phyloP scores from a whole-genome alignment of 1,140 invertebrate species.

The Drosophila parabipectinata region DNA sequence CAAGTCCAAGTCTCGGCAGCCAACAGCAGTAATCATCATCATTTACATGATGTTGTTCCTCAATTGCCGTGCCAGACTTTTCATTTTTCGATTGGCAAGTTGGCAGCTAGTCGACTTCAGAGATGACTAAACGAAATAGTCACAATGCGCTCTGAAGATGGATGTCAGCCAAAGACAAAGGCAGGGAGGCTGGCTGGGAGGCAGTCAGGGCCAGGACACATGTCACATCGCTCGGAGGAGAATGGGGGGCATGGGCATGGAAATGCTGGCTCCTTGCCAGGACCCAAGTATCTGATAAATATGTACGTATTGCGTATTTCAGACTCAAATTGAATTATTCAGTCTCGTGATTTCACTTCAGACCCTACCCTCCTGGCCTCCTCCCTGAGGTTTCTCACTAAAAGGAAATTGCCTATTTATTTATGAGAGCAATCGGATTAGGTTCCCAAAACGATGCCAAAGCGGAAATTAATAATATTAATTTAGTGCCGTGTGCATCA shows the following conservation, averaged over 20 bases:
- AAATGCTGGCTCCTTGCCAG: constrained; percentile 37
- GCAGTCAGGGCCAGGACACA: constrained; percentile 29
- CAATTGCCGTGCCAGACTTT: constrained; percentile 45
- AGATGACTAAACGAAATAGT: constrained; percentile 54
- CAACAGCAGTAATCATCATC: constrained; percentile 35
- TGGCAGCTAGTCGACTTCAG: constrained; percentile 41
- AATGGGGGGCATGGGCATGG: background rate
- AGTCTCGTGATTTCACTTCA: constrained; percentile 53
- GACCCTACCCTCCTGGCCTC: background rate
- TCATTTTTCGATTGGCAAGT: constrained; percentile 37
- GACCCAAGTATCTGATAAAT: constrained; percentile 34
- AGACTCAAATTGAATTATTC: constrained; percentile 59
- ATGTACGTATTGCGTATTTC: constrained; percentile 24
- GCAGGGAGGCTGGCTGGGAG: background rate
- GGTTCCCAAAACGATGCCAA: constrained; percentile 20
- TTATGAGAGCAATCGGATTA: constrained; percentile 54
- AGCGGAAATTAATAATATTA: constrained; percentile 57
- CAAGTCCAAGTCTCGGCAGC: constrained; percentile 16
- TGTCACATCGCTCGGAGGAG: constrained; percentile 18
- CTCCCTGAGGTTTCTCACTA: constrained; percentile 26
- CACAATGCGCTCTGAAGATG: constrained; percentile 20
- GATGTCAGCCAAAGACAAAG: constrained; percentile 30
- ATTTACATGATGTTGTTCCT: constrained; percentile 52
- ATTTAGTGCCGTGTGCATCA: constrained; percentile 29
- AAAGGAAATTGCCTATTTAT: constrained; percentile 69